phyloP scores from a whole-genome alignment of 2,888 invertebrate genomes.

The Callyntrura sp. region DNA sequence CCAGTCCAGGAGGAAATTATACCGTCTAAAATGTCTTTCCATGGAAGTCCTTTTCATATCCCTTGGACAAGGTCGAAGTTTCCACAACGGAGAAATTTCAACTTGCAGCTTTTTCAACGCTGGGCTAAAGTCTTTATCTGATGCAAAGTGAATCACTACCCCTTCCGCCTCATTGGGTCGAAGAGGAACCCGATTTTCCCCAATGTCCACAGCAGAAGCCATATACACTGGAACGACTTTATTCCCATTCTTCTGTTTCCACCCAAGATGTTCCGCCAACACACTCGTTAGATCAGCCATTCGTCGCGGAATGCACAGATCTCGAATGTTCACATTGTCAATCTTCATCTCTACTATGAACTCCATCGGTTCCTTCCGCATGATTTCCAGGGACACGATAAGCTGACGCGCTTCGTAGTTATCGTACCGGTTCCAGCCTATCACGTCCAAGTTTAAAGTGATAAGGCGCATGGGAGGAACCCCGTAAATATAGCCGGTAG shows the following conservation, averaged over 20 bases:
- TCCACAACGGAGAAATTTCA: slow-evolving; percentile 93
- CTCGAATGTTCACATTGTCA: slow-evolving; percentile 95
- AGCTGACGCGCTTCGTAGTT: slow-evolving; percentile 80
- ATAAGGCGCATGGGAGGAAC: slow-evolving; percentile 81
- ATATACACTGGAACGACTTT: slow-evolving; percentile 92
- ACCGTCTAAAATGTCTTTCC: slow-evolving; percentile 92
- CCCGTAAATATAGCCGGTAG: slow-evolving; percentile 88
- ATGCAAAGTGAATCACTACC: slow-evolving; percentile 93
- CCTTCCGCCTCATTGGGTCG: slow-evolving; percentile 95
- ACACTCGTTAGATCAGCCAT: slow-evolving; percentile 92
- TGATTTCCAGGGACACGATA: slow-evolving; percentile 81
- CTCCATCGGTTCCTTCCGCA: slow-evolving; percentile 87
- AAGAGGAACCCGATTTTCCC: slow-evolving; percentile 91
- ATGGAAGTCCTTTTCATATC: slow-evolving; percentile 94
- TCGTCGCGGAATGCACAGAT: slow-evolving; percentile 91
- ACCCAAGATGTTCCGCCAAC: slow-evolving; percentile 88
- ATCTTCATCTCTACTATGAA: slow-evolving; percentile 95
- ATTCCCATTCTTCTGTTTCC: slow-evolving; percentile 79
- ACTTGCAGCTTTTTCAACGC: slow-evolving; percentile 90
- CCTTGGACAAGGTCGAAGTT: slow-evolving; percentile 91
- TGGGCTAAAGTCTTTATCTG: slow-evolving; percentile 90
- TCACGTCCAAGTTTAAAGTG: slow-evolving; percentile 80
- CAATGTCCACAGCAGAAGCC: slow-evolving; percentile 93
- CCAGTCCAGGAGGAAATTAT: slow-evolving; percentile 94
- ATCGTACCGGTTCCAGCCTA: slow-evolving; percentile 82